Base-by-base conservation (phyloP, 1,140 invertebrate genomes). In the Dufourea novaeangliae region DNA sequence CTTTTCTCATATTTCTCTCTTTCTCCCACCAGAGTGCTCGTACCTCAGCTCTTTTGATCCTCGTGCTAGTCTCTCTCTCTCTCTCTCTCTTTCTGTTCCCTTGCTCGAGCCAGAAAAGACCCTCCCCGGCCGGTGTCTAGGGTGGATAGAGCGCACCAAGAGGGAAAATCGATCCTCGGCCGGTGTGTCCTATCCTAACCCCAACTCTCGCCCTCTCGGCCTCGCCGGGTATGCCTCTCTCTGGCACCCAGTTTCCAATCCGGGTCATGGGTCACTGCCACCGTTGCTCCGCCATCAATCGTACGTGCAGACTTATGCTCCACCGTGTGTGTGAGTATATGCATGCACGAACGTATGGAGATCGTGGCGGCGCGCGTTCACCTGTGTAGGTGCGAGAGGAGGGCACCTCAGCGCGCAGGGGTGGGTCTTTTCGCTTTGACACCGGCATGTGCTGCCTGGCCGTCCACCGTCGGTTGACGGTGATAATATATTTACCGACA, bases 221-320 rank as follows among this genome's bases (percentile, higher is more conserved):
- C 83, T 80, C 82, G 78, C 72, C 68, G 82, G 78, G 72, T 84
- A 79, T 83, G 83, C 86, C 86, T 57, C 54, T 80, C 86, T 88
- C 80, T 80, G 81, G 79, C 86, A 86, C 85, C 88, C 87, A 89
- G 81, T 87, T 86, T 85, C 81, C 86, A 86, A 90, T 90, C 87
- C 89, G 89, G 90, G 90, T 91, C 90, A 91, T 91, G 90, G 90
- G 90, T 91, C 90, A 91, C 90, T 91, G 90, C 89, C 90, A 91
- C 87, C 87, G 83, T 75, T 77, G 41, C 84, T 80, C 70, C 82
- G 79, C 85, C 84, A 87, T 88, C 89, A 89, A 89, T 89, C 85
- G 86, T 90, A 79, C 75, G 77, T 75, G 56, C 85, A 72, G 61
- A 64, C 78, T 81, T 79, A 52, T n/a, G 54, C 57, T 39, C 44